Conservation (phyloP, 2,888 invertebrate species). For the Balanococcus diminutus region DNA sequence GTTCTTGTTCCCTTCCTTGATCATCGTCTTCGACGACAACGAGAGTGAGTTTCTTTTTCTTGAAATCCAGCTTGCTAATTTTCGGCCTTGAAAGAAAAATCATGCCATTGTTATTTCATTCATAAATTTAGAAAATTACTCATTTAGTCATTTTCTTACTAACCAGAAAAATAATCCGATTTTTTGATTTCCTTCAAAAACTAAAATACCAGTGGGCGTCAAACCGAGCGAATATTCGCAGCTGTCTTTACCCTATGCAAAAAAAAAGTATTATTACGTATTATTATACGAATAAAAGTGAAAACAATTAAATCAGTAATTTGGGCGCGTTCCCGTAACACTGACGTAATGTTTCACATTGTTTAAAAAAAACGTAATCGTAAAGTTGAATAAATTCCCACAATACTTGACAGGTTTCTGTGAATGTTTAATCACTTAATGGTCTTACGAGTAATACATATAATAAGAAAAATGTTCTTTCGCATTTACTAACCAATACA, state of each 20-base stretch:
- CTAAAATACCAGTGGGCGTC: constrained; percentile 97
- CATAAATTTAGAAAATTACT: constrained; percentile 25
- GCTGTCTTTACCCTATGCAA: constrained; percentile 81
- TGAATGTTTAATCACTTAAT: constrained; percentile 7
- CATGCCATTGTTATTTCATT: background rate
- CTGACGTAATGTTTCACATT: background rate
- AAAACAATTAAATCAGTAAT: background rate
- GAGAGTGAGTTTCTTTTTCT: constrained; percentile 94
- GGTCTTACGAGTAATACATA: constrained; percentile 1
- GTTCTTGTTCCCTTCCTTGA: constrained; percentile 94
- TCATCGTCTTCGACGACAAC: constrained; percentile 99
- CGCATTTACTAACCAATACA: constrained; percentile 70
- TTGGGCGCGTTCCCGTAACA: background rate
- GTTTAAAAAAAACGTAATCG: background rate
- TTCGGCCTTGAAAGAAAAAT: constrained; percentile 73
- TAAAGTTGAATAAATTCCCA: constrained; percentile 8
- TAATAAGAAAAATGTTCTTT: background rate
- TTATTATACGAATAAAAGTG: background rate
- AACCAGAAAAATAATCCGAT: constrained; percentile 97
- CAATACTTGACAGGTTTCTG: constrained; percentile 24
- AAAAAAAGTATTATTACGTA: constrained; percentile 20
- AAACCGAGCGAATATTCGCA: constrained; percentile 95
- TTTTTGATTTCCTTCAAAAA: constrained; percentile 95
- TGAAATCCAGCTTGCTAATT: constrained; percentile 96
- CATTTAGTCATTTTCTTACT: constrained; percentile 53